Conservation (phyloP, 2,113 vertebrate species). For the Peromyscus leucopus region DNA sequence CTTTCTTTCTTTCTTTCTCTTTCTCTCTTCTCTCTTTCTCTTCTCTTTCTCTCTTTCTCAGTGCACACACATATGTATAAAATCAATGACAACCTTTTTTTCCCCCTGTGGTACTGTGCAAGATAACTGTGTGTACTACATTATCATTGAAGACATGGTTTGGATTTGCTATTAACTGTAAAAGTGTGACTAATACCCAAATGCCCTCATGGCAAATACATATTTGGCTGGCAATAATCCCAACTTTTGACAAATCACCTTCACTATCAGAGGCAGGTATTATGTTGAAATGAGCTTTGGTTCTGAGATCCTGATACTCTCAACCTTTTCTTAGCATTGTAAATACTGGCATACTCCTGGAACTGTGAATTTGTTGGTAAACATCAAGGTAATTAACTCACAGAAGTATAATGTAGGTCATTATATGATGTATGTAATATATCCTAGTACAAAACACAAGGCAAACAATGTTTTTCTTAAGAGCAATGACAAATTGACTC, state of each 20-base stretch:
- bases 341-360: background rate
- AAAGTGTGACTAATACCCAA: background rate
- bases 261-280: background rate
- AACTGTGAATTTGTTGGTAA: background rate
- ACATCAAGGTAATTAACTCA: background rate
- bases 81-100: background rate
- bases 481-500: background rate
- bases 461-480: background rate
- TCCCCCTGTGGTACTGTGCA: background rate
- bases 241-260: background rate
- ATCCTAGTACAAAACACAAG: background rate
- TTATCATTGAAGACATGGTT: background rate
- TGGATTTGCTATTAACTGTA: background rate
- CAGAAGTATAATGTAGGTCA: background rate
- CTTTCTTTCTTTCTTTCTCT: background rate
- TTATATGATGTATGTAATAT: background rate
- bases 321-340: background rate
- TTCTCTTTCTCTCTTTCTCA: background rate
- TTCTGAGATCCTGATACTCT: background rate
- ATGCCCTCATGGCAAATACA: background rate
- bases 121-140: too few species aligned
- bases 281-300: background rate
- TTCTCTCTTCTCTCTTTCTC: background rate
- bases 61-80: too few species aligned
- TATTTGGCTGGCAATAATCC: background rate